phyloP scores from a whole-genome alignment of 2,888 invertebrate species.

The Drosophila kuntzei region DNA sequence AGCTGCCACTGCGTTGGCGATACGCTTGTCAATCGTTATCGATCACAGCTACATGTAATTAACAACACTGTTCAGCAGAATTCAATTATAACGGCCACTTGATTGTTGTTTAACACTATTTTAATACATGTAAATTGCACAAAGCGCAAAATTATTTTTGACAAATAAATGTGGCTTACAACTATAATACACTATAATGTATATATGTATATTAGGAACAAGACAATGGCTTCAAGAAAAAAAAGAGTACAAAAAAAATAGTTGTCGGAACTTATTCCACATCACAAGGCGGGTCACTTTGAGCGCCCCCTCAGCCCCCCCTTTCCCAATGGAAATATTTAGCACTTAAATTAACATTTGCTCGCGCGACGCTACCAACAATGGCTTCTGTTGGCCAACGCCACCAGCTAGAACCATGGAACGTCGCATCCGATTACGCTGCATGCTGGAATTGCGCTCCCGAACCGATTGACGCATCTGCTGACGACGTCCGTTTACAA shows the following conservation, averaged over 20 bases:
- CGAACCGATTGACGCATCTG: constrained; percentile 80
- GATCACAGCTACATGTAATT: neutral
- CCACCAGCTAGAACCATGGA: constrained; percentile 61
- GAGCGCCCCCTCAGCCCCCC: constrained; percentile 27
- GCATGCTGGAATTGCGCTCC: constrained; percentile 76
- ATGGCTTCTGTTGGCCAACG: constrained; percentile 33
- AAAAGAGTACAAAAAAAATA: constrained; percentile 36
- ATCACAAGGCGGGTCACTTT: constrained; percentile 69
- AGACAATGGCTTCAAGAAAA: constrained; percentile 27
- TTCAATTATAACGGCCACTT: constrained; percentile 33
- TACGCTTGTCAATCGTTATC: neutral
- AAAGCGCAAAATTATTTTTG: constrained; percentile 24
- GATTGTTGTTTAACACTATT: constrained; percentile 5
- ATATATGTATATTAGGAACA: constrained; percentile 40
- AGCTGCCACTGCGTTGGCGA: neutral
- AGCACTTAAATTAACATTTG: constrained; percentile 70
- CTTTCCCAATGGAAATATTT: neutral
- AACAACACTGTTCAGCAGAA: neutral
- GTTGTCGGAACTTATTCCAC: constrained; percentile 69
- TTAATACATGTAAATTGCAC: constrained; percentile 61
- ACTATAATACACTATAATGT: constrained; percentile 24
- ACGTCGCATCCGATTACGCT: constrained; percentile 76
- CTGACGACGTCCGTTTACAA: constrained; percentile 61
- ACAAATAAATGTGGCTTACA: constrained; percentile 36
- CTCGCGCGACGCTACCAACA: constrained; percentile 48